Evolutionary conservation across 2,113 vertebrate genomes (phyloP).

Genomic region (Ptilorrhoa leucosticta): DNA sequence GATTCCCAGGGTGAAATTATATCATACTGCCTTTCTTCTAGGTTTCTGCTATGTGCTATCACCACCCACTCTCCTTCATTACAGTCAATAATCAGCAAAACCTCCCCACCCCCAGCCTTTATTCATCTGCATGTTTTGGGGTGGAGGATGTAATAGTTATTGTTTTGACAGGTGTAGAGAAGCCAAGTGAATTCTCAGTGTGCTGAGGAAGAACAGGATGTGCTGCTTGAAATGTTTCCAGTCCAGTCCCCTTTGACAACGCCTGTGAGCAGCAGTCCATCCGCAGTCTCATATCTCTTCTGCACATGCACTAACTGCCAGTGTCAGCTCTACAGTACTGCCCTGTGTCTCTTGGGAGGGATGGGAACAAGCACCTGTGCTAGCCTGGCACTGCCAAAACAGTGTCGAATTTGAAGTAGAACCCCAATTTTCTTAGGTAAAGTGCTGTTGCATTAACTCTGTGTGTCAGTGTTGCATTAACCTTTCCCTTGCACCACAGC

Average conservation of each 20-base stretch:
- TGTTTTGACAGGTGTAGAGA: constrained; percentile 15
- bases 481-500: background rate
- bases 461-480: too few relatives aligned
- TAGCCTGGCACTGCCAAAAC: background rate
- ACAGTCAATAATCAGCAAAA: constrained; percentile 62
- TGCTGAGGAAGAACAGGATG: background rate
- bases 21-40: constrained; percentile 71
- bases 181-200: background rate
- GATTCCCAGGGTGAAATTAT: constrained; percentile 70
- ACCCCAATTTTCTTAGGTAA: background rate
- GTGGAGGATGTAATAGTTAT: background rate
- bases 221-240: background rate
- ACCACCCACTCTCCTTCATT: constrained; percentile 72
- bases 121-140: background rate
- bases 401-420: background rate
- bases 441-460: background rate
- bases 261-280: background rate
- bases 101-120: constrained; percentile 6
- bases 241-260: accelerated
- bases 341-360: background rate
- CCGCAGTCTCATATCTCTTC: accelerated
- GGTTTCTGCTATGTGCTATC: constrained; percentile 65
- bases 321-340: background rate
- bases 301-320: background rate
- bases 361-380: background rate